phyloP scores from a whole-genome alignment of 1,140 invertebrate species.

The Nomia melanderi region DNA sequence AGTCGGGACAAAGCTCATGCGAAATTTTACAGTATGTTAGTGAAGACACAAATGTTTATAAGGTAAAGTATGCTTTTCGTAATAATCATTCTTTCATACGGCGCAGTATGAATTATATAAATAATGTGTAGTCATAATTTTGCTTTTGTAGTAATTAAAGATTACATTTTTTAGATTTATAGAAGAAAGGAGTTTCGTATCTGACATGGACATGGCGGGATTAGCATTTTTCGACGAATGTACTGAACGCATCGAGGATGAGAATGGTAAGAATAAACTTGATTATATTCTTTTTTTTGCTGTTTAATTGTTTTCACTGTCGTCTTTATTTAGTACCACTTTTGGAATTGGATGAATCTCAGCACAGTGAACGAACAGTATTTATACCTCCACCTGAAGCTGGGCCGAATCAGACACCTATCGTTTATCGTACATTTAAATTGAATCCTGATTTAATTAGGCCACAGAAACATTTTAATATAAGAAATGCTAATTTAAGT shows the following conservation, averaged over 20 bases:
- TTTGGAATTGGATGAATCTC: conserved; percentile 88
- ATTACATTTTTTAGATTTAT: conserved; percentile 88
- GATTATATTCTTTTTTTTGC: not conserved
- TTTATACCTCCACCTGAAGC: conserved; percentile 98
- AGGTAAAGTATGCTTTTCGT: conserved; percentile 61
- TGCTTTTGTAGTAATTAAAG: no score
- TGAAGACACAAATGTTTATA: conserved; percentile 98
- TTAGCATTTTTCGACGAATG: conserved; percentile 99
- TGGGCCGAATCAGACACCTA: conserved; percentile 72
- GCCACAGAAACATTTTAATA: conserved; percentile 74
- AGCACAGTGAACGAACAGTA: conserved; percentile 93
- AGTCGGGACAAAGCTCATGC: conserved; percentile 90
- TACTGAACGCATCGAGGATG: conserved; percentile 88
- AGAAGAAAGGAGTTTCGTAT: conserved; percentile 98
- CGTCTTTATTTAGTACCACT: conserved; percentile 76
- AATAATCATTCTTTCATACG: no score
- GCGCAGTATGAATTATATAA: no score
- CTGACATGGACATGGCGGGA: conserved; percentile 92
- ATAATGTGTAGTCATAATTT: no score
- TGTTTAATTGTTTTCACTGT: not conserved
- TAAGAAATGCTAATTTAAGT: conserved; percentile 75
- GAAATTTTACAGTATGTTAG: conserved; percentile 94
- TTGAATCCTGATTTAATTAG: conserved; percentile 84
- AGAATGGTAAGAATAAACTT: conserved; percentile 79
- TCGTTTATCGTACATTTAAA: conserved; percentile 79